Evolutionary conservation across 2,113 vertebrate genomes (phyloP).

Genomic region (Python bivittatus): DNA sequence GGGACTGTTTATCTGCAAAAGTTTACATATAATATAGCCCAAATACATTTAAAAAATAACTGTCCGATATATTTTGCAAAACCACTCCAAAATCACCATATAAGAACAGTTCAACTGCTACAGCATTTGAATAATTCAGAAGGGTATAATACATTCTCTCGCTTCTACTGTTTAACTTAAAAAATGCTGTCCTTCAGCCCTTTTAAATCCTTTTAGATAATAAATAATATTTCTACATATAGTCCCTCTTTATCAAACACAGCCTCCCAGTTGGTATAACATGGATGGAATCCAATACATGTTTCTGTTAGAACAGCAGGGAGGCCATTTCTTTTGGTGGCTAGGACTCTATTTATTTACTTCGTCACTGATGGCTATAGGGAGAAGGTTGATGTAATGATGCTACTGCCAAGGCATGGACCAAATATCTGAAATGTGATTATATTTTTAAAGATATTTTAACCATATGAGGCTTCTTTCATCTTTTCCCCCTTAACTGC

Average conservation of each 20-base stretch:
- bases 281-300: neutral
- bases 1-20: slow-evolving; percentile 12
- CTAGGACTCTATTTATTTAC: neutral
- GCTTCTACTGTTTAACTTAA: neutral
- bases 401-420: neutral
- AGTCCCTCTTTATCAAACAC: neutral
- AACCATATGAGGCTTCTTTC: neutral
- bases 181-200: neutral
- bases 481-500: neutral
- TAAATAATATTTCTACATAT: neutral
- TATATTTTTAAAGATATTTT: neutral
- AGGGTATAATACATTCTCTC: neutral
- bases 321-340: neutral
- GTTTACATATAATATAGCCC: neutral
- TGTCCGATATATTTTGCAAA: neutral
- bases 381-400: neutral
- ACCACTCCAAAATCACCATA: neutral
- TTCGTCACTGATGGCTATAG: neutral
- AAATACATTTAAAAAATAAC: neutral
- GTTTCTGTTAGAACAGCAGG: neutral
- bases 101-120: neutral
- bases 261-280: neutral
- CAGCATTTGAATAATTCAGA: neutral
- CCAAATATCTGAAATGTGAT: neutral
- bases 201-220: neutral